Evolutionary conservation across 2,113 vertebrate species (phyloP).

Genomic region (Notarius lentiginosus): DNA sequence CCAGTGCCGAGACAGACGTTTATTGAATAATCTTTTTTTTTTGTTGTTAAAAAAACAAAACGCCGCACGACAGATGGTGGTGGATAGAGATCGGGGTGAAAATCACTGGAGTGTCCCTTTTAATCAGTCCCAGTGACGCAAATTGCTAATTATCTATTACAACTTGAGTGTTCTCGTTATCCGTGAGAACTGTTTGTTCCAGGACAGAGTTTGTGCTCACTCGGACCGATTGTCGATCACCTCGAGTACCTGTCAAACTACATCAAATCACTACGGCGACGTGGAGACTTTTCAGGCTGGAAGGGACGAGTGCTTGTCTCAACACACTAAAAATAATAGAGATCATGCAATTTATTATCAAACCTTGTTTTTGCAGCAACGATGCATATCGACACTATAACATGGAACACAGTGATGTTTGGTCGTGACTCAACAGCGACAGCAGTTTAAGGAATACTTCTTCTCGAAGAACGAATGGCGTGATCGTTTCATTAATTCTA

Average conservation of each 20-base stretch:
- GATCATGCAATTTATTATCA: neutral
- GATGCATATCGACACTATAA: neutral
- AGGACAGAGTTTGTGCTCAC: neutral
- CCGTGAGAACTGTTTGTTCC: neutral
- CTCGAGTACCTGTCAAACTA: neutral
- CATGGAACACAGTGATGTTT: neutral
- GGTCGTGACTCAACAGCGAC: neutral
- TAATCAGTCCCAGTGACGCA: neutral
- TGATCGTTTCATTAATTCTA: neutral
- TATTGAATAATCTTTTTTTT: neutral
- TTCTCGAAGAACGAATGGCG: neutral
- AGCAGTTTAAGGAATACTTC: neutral
- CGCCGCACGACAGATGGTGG: neutral
- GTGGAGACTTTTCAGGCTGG: neutral
- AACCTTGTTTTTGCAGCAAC: neutral
- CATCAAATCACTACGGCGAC: slow-evolving; percentile 21
- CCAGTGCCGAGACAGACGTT: neutral
- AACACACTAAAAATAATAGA: slow-evolving; percentile 23
- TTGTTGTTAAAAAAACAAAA: neutral
- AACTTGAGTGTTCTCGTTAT: neutral
- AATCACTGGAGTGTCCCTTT: neutral
- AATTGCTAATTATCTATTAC: neutral
- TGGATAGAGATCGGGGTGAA: neutral
- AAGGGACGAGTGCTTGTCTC: neutral
- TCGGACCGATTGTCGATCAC: neutral